phyloP scores from a whole-genome alignment of 2,888 invertebrate genomes.

The Nomada goodeniana region DNA sequence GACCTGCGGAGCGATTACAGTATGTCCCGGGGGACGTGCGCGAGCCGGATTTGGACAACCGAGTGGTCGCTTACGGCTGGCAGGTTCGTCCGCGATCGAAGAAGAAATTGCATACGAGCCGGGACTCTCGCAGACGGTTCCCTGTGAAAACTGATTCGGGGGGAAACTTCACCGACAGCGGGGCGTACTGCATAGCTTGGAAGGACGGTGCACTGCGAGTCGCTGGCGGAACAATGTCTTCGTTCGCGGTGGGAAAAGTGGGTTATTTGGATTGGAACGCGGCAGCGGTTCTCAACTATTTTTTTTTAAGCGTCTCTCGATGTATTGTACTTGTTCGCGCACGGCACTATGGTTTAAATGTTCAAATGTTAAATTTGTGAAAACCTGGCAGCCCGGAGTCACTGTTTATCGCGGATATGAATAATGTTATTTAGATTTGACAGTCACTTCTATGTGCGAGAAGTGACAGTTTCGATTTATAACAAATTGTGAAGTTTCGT shows the following conservation, averaged over 20 bases:
- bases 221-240: constrained; percentile 2
- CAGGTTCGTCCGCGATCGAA: background rate
- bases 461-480: too few species aligned
- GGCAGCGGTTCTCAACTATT: too few species aligned
- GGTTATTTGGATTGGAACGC: background rate
- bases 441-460: too few species aligned
- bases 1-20: constrained; percentile 65
- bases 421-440: too few species aligned
- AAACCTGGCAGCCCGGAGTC: too few species aligned
- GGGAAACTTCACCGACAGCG: background rate
- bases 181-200: background rate
- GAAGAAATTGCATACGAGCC: constrained; percentile 10
- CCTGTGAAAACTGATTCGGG: background rate
- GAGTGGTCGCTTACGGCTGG: background rate
- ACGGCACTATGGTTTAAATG: too few species aligned
- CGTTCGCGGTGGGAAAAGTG: background rate
- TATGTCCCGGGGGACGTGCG: constrained; percentile 25
- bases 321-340: too few species aligned
- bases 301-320: too few species aligned
- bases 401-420: too few species aligned
- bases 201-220: background rate
- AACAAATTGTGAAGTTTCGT: too few species aligned
- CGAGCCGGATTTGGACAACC: constrained; percentile 50
- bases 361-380: too few species aligned
- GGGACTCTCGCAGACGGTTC: background rate